A percentile compares a stretch with the other conserved stretches of the same genome.
phyloP scores from a whole-genome alignment of 1,140 invertebrate species.

The Drosophila pachea region DNA sequence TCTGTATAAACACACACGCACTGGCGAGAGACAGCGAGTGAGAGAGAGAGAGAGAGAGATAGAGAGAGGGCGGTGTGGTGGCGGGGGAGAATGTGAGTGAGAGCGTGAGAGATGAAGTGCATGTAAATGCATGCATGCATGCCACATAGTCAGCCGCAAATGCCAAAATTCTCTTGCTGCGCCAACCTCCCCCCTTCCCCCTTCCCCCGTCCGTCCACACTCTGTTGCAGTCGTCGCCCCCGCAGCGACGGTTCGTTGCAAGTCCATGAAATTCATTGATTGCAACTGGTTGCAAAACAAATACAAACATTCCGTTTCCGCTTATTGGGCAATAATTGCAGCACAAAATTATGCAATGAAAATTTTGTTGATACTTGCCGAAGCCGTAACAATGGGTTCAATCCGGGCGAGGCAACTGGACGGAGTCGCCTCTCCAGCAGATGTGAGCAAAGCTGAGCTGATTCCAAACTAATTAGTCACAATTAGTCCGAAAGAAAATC shows the following conservation, averaged over 20 bases:
- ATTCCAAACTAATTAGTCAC: neutral
- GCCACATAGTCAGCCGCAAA: slow-evolving; percentile 45
- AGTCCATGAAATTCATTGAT: slow-evolving; percentile 46
- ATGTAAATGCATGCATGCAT: slow-evolving; percentile 23
- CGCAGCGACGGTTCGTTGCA: slow-evolving; percentile 11
- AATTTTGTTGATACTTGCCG: slow-evolving; percentile 23
- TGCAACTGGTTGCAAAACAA: slow-evolving; percentile 41
- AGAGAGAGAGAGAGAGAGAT: neutral
- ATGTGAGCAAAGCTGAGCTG: too few species aligned
- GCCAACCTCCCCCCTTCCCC: neutral
- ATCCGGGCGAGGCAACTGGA: too few species aligned
- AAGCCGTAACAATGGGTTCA: neutral
- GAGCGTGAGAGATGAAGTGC: slow-evolving; percentile 14
- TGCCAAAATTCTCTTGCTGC: slow-evolving; percentile 43
- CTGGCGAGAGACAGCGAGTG: neutral
- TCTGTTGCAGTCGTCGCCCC: neutral
- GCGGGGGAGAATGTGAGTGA: neutral
- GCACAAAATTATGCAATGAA: slow-evolving; percentile 36
- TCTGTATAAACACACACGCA: slow-evolving; percentile 23
- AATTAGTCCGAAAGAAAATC: neutral
- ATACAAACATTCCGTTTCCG: slow-evolving; percentile 48
- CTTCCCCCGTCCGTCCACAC: too few species aligned
- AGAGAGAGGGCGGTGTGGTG: neutral
- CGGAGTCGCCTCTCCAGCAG: too few species aligned
- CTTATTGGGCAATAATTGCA: slow-evolving; percentile 50